Percentiles rank a stretch among this genome's conserved stretches.
Conservation (phyloP, 2,113 vertebrate species). For the Narcine bancroftii region DNA sequence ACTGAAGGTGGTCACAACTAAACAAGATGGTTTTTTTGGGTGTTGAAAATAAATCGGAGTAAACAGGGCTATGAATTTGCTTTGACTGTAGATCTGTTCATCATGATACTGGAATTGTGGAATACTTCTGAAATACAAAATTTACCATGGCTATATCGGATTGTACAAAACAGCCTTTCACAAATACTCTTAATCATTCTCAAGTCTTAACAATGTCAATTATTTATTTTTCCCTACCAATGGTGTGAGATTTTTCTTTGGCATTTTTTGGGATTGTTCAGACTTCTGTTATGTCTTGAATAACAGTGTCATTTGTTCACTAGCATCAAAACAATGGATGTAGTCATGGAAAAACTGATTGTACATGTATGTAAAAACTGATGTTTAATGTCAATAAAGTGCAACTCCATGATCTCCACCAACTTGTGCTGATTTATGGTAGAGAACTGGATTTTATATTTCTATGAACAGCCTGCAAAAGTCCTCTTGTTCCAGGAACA, state of each 20-base stretch:
- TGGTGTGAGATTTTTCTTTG: slow-evolving; percentile 77
- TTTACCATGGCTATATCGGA: neutral
- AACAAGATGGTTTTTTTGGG: neutral
- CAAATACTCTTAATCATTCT: slow-evolving; percentile 10
- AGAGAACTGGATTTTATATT: slow-evolving; percentile 62
- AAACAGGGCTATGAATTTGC: neutral
- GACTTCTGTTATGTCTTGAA: slow-evolving; percentile 53
- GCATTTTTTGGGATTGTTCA: slow-evolving; percentile 65
- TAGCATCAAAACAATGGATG: slow-evolving; percentile 49
- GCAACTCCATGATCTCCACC: slow-evolving; percentile 76
- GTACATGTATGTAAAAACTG: slow-evolving; percentile 63
- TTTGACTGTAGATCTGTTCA: neutral
- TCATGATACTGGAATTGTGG: slow-evolving; percentile 25
- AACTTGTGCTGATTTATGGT: slow-evolving; percentile 65
- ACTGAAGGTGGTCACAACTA: neutral
- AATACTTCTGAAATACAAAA: neutral
- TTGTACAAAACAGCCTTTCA: slow-evolving; percentile 34
- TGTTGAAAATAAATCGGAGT: slow-evolving; percentile 10
- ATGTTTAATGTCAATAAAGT: slow-evolving; percentile 87
- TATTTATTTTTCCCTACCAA: slow-evolving; percentile 46
- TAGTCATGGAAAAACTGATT: slow-evolving; percentile 56
- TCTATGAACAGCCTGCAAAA: slow-evolving; percentile 57
- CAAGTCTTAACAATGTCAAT: slow-evolving; percentile 45
- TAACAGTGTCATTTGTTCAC: slow-evolving; percentile 51
- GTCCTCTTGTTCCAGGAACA: slow-evolving; percentile 53